These are phyloP conservation scores for Arenaria interpres DNA, from an alignment of 2,113 vertebrate species.

Conservation along the genomic window DNA sequence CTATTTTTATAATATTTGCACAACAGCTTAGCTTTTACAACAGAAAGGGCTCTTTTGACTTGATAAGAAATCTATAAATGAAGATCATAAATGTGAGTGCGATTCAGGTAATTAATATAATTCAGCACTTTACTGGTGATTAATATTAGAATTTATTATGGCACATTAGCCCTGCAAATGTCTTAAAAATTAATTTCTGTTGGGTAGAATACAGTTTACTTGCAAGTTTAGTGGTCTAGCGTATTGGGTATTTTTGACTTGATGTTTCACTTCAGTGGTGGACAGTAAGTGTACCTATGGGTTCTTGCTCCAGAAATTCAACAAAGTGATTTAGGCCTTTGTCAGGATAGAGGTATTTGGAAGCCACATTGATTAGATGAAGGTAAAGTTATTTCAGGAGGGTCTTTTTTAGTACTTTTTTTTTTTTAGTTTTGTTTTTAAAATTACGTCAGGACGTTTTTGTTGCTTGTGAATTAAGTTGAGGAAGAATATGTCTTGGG, in stretches of 20 bases:
- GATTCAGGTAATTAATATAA: slow-evolving; percentile 89
- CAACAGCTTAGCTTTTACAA: slow-evolving; percentile 85
- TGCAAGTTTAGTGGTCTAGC: slow-evolving; percentile 45
- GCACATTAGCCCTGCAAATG: slow-evolving; percentile 87
- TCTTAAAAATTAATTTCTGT: slow-evolving; percentile 81
- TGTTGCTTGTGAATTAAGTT: not conserved
- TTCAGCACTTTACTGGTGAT: slow-evolving; percentile 96
- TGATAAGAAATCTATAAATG: slow-evolving; percentile 75
- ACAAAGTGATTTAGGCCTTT: not conserved
- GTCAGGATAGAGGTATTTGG: not conserved
- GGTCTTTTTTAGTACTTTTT: not conserved
- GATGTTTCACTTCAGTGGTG: not conserved
- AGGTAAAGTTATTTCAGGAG: not conserved
- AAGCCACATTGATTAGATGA: not conserved
- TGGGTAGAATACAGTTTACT: slow-evolving; percentile 54
- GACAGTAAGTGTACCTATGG: not conserved
- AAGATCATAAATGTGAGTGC: slow-evolving; percentile 77
- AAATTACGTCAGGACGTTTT: not conserved
- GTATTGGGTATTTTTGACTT: slow-evolving; percentile 25
- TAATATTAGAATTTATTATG: slow-evolving; percentile 85
- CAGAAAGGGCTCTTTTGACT: slow-evolving; percentile 94
- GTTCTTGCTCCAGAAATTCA: slow-evolving; percentile 6
- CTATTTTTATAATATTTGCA: slow-evolving; percentile 75
- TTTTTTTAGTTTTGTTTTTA: not conserved
- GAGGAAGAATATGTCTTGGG: not conserved